Conservation (phyloP, 1,140 invertebrate genomes). For the Brachionus rubens region DNA sequence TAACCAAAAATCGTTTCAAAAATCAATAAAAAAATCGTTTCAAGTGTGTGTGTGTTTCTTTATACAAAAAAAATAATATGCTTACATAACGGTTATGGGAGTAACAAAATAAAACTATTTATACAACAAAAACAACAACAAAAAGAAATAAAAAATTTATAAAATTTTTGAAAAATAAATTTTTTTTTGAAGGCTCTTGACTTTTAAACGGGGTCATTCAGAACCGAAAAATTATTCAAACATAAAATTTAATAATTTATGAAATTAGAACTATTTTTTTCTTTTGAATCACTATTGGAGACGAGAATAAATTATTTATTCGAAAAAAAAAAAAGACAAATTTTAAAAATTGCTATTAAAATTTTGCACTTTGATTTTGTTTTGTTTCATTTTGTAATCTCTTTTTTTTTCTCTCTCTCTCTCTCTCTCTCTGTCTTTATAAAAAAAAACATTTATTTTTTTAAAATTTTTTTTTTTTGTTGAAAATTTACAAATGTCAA, state of each 20-base stretch:
- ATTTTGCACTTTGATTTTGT: background rate
- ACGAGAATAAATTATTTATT: slow-evolving; percentile 24
- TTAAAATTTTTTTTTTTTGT: background rate
- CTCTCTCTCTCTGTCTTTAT: background rate
- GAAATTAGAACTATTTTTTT: background rate
- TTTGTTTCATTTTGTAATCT: background rate
- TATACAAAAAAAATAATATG: no score
- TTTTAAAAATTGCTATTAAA: background rate
- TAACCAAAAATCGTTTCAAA: no score
- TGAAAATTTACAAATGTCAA: slow-evolving; percentile 19
- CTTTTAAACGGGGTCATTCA: no score
- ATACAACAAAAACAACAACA: no score
- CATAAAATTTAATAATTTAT: background rate
- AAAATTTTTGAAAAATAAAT: no score
- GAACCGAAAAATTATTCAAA: no score
- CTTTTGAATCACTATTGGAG: slow-evolving; percentile 4
- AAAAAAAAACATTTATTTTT: slow-evolving; percentile 3
- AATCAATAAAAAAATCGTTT: no score
- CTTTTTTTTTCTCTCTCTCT: background rate
- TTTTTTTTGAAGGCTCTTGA: no score
- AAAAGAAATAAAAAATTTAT: no score
- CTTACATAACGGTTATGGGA: no score
- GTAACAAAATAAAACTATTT: no score
- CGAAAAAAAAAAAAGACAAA: background rate
- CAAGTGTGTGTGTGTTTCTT: no score